A percentile compares a stretch with the other conserved stretches of the same genome.
These are phyloP conservation scores for Urechis unicinctus DNA, from an alignment of 2,888 invertebrate genomes.

Conservation along the genomic window DNA sequence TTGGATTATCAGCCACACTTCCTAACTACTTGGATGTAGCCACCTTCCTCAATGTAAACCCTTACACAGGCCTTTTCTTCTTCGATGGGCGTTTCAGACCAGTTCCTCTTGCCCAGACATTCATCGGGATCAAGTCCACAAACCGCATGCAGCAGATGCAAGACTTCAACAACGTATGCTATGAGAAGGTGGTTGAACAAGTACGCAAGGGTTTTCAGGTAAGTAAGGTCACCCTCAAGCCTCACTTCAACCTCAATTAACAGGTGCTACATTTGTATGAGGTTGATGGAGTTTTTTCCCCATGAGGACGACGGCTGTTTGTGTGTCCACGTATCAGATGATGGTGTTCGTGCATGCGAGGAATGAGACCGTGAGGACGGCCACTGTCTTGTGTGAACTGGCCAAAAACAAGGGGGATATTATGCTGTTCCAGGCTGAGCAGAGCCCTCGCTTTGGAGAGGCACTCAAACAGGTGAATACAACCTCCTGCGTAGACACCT, in stretches of 20 bases:
- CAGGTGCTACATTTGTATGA: neutral
- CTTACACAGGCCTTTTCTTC: conserved; percentile 79
- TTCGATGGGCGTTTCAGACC: conserved; percentile 69
- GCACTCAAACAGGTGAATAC: conserved; percentile 53
- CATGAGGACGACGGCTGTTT: too few relatives aligned
- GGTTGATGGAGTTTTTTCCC: neutral
- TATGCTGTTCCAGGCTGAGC: conserved; percentile 30
- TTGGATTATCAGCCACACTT: conserved; percentile 92
- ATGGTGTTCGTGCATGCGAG: conserved; percentile 99
- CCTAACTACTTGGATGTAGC: conserved; percentile 98
- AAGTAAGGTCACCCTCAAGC: too few relatives aligned
- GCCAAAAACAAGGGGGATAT: conserved; percentile 45
- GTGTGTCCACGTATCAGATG: too few relatives aligned
- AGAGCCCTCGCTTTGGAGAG: conserved; percentile 55
- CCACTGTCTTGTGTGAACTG: conserved; percentile 73
- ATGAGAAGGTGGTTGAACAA: conserved; percentile 82
- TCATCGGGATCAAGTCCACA: conserved; percentile 57
- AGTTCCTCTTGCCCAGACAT: conserved; percentile 86
- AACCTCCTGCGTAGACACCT: too few relatives aligned
- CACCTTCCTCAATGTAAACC: conserved; percentile 86
- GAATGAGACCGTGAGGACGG: conserved; percentile 88
- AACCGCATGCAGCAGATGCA: conserved; percentile 57
- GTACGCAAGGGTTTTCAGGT: conserved; percentile 77
- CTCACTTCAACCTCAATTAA: neutral
- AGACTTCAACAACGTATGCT: conserved; percentile 87